Evolutionary conservation across 2,113 vertebrate species (phyloP).

Genomic region (Cyprinodon variegatus): DNA sequence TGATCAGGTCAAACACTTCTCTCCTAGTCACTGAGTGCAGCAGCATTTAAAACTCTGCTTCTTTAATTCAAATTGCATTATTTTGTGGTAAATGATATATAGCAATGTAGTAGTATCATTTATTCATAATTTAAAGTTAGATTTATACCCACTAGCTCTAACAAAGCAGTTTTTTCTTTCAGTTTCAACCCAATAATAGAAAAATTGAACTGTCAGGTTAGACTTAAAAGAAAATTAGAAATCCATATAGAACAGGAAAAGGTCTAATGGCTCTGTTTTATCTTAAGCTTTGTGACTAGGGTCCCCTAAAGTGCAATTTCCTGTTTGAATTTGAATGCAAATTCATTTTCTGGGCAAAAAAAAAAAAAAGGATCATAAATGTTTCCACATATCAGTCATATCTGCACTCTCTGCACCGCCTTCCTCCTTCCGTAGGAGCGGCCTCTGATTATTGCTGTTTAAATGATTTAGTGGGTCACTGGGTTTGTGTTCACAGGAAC

Average conservation of each 20-base stretch:
- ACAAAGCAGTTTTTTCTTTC: neutral
- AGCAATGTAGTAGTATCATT: neutral
- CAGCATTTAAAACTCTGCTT: neutral
- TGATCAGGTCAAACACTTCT: no score
- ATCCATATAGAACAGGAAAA: neutral
- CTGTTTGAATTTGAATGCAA: neutral
- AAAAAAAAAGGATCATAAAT: neutral
- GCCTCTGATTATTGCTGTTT: conserved; percentile 31
- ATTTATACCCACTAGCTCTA: neutral
- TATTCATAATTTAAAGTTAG: neutral
- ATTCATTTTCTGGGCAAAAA: neutral
- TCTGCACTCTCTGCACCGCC: neutral
- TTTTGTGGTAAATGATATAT: neutral
- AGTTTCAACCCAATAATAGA: neutral
- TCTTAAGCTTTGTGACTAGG: neutral
- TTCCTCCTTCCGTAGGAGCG: neutral
- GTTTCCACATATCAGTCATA: neutral
- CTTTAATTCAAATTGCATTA: no score
- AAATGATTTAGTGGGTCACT: conserved; percentile 33
- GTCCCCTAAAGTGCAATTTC: neutral
- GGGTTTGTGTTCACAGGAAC: conserved; percentile 14
- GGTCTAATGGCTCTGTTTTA: neutral
- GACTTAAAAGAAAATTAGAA: neutral
- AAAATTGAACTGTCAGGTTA: no score
- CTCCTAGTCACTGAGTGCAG: neutral